Base-by-base conservation (phyloP, 1,140 invertebrate genomes). In the Coboldia fuscipes region DNA sequence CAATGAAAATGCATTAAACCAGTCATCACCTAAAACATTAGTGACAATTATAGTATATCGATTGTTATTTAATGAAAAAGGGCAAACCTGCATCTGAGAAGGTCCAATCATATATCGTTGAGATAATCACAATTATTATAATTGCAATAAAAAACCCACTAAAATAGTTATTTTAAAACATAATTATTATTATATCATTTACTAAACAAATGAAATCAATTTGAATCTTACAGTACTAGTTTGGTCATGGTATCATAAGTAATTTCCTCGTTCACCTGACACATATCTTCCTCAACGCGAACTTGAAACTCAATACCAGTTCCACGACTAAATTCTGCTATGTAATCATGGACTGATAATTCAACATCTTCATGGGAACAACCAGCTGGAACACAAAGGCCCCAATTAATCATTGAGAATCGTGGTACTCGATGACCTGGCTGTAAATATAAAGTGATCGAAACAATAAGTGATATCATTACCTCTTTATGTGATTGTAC, bases 351-450 rank as follows among this genome's bases (percentile, higher is more conserved):
- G 20, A 72, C 46, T 4, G 61, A 60, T n/a, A 46, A 46, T 48
- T 72, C 60, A 4, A 74, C 60, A 32, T 74, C 69, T 2, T 48
- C 40, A 4, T 54, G 23, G 4, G 58, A 54, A 46, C 70, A 74
- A 3, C 60, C 58, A 0, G 63, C 50, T 12, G 70, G 70, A 17
- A 68, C 56, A 41, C 70, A 74, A 6, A 72, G 43, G 2, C 61
- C 70, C 69, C 69, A 74, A 37, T 70, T 65, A 14, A 71, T 52
- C 0, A 62, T 60, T 9, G 61, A 65, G 34, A 65, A 72, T 30
- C 68, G 56, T 2, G 70, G 70, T 8, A 74, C 61, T 36, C 70
- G 51, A 43, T 74, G 70, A 8, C 70, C 70, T 16, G 69, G 66
- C 70, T 74, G 38, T 36, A 54, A 39, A 42, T 34, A 39, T 22